Conservation (phyloP, 2,888 invertebrate genomes). For the Ferdinandea cuprea region DNA sequence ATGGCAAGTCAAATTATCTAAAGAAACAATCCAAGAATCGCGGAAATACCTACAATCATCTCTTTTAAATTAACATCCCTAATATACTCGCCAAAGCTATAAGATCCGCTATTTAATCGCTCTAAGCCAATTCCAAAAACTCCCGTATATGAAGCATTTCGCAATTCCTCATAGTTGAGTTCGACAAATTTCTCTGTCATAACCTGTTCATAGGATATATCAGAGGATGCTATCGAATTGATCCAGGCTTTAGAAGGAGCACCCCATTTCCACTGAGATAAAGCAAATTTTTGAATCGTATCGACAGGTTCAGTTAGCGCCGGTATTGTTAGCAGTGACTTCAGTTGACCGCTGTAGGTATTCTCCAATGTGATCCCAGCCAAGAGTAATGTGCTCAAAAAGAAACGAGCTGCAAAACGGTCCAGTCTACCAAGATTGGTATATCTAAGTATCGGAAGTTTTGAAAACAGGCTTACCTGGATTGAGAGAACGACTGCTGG, state of each 20-base stretch:
- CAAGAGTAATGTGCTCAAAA: constrained; percentile 78
- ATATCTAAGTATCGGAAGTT: too few relatives aligned
- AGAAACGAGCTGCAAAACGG: constrained; percentile 50
- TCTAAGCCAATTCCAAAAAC: constrained; percentile 81
- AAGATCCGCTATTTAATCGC: constrained; percentile 78
- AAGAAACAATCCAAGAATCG: too few relatives aligned
- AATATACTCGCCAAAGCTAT: constrained; percentile 79
- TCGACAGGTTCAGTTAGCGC: constrained; percentile 79
- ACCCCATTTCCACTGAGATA: constrained; percentile 80
- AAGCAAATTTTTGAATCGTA: constrained; percentile 79
- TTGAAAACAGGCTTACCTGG: constrained; percentile 77
- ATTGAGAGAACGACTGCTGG: constrained; percentile 80
- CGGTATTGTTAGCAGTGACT: constrained; percentile 81
- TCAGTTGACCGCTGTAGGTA: constrained; percentile 81
- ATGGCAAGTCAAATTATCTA: neutral
- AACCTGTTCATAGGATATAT: constrained; percentile 79
- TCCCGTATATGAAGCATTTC: constrained; percentile 78
- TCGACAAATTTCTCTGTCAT: constrained; percentile 78
- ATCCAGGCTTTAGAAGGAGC: constrained; percentile 81
- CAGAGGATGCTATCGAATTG: constrained; percentile 78
- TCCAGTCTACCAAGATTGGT: too few relatives aligned
- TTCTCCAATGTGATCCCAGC: constrained; percentile 81
- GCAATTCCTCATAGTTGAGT: constrained; percentile 77
- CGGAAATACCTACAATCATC: constrained; percentile 77
- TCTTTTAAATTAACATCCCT: constrained; percentile 77